phyloP scores from a whole-genome alignment of 2,113 vertebrate genomes.

The Promerops cafer region DNA sequence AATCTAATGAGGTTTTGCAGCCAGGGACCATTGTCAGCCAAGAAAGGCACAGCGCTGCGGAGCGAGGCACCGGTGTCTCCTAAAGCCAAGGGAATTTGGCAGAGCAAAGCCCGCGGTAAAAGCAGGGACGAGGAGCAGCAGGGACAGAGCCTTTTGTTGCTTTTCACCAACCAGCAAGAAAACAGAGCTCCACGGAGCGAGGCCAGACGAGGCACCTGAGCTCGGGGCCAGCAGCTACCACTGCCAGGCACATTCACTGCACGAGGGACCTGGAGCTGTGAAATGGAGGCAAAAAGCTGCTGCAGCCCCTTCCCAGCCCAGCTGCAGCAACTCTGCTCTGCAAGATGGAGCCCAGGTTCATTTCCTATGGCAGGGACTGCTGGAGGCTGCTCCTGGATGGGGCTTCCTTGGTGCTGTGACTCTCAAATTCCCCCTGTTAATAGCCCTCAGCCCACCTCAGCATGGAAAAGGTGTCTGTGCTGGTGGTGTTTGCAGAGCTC shows the following conservation, averaged over 20 bases:
- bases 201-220: neutral
- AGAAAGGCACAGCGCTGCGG: constrained; percentile 27
- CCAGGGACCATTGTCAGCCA: constrained; percentile 55
- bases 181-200: neutral
- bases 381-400: neutral
- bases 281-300: neutral
- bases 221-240: neutral
- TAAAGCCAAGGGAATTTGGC: constrained; percentile 50
- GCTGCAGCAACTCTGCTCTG: neutral
- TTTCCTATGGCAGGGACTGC: neutral
- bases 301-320: neutral
- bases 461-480: accelerated
- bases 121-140: neutral
- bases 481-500: accelerated
- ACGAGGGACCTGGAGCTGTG: neutral
- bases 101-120: neutral
- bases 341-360: neutral
- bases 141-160: neutral
- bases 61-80: constrained; percentile 17
- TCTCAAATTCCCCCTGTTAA: neutral
- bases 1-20: constrained; percentile 65
- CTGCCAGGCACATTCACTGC: neutral
- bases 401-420: neutral
- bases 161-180: neutral
- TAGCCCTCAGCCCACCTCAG: neutral